Evolutionary conservation across 2,888 invertebrate species (phyloP).

Genomic region (Eupithecia abbreviata): DNA sequence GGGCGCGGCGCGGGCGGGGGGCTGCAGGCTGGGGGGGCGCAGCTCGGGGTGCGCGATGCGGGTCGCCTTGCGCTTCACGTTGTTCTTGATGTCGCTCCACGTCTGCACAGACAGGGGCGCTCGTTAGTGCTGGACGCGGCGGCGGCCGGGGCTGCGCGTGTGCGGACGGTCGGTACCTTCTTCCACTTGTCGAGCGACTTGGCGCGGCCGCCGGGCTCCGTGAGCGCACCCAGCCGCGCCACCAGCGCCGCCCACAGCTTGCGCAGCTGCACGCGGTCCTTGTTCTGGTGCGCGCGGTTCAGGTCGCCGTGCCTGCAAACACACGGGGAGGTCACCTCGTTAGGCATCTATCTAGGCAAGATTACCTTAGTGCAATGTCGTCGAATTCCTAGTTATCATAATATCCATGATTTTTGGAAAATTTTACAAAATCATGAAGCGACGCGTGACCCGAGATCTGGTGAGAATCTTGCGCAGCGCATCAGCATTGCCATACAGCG

Average conservation of each 20-base stretch:
- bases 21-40: neutral
- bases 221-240: neutral
- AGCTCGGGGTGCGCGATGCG: conserved; percentile 1
- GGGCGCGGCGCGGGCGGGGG: neutral
- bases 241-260: conserved; percentile 5
- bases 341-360: too few relatives aligned
- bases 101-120: neutral
- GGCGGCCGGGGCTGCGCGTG: too few relatives aligned
- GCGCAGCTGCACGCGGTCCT: neutral
- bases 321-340: too few relatives aligned
- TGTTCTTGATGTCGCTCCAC: conserved; percentile 28
- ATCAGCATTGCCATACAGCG: too few relatives aligned
- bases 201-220: neutral
- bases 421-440: too few relatives aligned
- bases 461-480: too few relatives aligned
- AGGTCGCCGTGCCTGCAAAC: conserved; percentile 17
- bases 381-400: too few relatives aligned
- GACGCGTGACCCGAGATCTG: too few relatives aligned
- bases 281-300: neutral
- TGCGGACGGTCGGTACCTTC: conserved; percentile 11
- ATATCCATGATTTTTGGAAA: too few relatives aligned
- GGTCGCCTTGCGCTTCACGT: conserved; percentile 19
- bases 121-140: too few relatives aligned
- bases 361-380: too few relatives aligned
- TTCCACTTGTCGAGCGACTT: conserved; percentile 14